A percentile compares a stretch with the other conserved stretches of the same genome.
Conservation (phyloP, 1,140 invertebrate genomes). For the Papilio glaucus region DNA sequence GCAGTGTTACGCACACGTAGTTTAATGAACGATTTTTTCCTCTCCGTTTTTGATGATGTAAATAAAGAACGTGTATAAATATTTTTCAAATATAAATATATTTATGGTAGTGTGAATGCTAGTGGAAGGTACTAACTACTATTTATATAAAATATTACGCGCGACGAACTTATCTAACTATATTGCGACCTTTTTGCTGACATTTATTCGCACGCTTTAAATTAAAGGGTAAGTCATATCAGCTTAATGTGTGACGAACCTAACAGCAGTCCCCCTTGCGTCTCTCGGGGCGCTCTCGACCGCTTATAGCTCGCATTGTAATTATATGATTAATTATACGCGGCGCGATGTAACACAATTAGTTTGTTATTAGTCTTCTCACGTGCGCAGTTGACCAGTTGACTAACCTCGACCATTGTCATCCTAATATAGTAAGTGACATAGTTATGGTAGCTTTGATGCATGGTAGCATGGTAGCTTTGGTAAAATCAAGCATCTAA, state of each 20-base stretch:
- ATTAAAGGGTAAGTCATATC: neutral
- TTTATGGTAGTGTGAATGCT: neutral
- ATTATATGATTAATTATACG: slow-evolving; percentile 19
- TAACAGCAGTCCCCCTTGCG: no score
- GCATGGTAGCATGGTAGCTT: no score
- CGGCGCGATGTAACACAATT: slow-evolving; percentile 47
- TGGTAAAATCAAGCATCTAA: no score
- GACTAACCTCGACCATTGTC: slow-evolving; percentile 37
- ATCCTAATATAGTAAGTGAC: slow-evolving; percentile 18
- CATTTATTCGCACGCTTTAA: neutral
- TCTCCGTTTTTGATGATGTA: no score
- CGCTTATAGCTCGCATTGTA: no score
- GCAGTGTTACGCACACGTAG: no score
- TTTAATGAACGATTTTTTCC: no score
- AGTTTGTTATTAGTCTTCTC: slow-evolving; percentile 45
- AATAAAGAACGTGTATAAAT: no score
- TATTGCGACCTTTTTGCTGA: neutral
- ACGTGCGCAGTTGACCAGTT: slow-evolving; percentile 35
- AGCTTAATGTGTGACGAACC: no score
- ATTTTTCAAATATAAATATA: no score
- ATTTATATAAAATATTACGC: neutral
- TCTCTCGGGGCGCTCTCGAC: no score
- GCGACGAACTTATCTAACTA: neutral
- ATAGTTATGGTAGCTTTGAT: neutral
- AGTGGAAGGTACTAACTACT: neutral